A percentile compares a stretch with the other conserved stretches of the same genome.
phyloP scores from a whole-genome alignment of 2,113 vertebrate genomes.

The Zonotrichia leucophrys region DNA sequence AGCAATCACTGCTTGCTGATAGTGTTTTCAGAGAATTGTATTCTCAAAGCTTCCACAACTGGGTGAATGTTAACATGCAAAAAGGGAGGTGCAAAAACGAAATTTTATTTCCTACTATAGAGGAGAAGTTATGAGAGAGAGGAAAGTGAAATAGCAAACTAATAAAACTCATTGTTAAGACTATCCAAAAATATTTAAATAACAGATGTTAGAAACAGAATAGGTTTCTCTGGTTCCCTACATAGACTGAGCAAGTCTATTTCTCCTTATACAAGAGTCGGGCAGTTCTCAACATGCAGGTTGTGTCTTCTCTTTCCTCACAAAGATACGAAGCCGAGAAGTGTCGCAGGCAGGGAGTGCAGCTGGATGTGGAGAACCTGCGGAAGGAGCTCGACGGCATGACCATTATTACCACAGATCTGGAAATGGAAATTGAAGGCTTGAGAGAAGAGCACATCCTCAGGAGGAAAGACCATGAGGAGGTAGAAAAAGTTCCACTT shows the following conservation, averaged over 20 bases:
- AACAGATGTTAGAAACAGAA: background rate
- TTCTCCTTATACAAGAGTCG: background rate
- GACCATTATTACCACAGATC: slow-evolving; percentile 78
- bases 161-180: background rate
- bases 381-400: slow-evolving; percentile 77
- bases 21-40: background rate
- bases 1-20: background rate
- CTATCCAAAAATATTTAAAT: background rate
- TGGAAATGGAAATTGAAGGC: slow-evolving; percentile 82
- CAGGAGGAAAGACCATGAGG: slow-evolving; percentile 78
- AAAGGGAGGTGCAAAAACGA: background rate
- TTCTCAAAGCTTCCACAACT: background rate
- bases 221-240: background rate
- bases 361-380: slow-evolving; percentile 76
- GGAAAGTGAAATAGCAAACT: background rate
- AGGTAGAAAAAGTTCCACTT: slow-evolving; percentile 64
- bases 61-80: background rate
- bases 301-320: background rate
- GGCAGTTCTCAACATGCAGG: background rate
- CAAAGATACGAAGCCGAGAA: slow-evolving; percentile 78
- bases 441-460: slow-evolving; percentile 80
- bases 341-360: slow-evolving; percentile 73
- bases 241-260: background rate
- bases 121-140: background rate
- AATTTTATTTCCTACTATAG: background rate